These are phyloP conservation scores for Zaprionus ornatus DNA, from an alignment of 1,140 invertebrate species.

Conservation along the genomic window DNA sequence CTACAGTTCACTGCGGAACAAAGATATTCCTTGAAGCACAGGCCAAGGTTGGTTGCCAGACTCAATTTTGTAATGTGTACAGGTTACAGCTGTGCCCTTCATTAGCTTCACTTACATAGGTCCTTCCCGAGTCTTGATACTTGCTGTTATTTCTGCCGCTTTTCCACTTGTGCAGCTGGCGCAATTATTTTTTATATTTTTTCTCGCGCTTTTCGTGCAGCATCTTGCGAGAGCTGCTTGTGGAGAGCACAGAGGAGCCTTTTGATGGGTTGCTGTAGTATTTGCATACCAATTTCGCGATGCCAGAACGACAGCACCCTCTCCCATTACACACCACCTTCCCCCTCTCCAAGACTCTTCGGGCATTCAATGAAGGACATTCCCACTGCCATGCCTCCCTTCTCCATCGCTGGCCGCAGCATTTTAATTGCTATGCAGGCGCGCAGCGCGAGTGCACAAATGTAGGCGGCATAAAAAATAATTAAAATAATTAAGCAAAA, in stretches of 20 bases:
- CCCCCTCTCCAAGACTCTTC: not conserved
- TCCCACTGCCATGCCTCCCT: not conserved
- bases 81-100: conserved; percentile 1
- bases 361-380: conserved; percentile 50
- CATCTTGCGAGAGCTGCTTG: conserved; percentile 48
- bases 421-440: conserved; percentile 69
- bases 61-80: not conserved
- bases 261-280: conserved; percentile 40
- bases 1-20: not conserved
- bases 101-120: conserved; percentile 3
- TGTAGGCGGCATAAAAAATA: conserved; percentile 70
- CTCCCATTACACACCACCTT: not conserved
- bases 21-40: not conserved
- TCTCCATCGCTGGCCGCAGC: conserved; percentile 36
- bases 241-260: not conserved
- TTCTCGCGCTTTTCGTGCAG: conserved; percentile 20
- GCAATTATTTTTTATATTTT: conserved; percentile 64
- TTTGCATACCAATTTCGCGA: conserved; percentile 75
- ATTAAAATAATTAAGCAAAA: conserved; percentile 81
- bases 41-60: not conserved
- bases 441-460: conserved; percentile 27
- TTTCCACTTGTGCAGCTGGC: conserved; percentile 25
- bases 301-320: conserved; percentile 5
- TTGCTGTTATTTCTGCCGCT: not conserved
- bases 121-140: not conserved